These are phyloP conservation scores for Anoplophora glabripennis DNA, from an alignment of 1,140 invertebrate genomes.

Conservation along the genomic window DNA sequence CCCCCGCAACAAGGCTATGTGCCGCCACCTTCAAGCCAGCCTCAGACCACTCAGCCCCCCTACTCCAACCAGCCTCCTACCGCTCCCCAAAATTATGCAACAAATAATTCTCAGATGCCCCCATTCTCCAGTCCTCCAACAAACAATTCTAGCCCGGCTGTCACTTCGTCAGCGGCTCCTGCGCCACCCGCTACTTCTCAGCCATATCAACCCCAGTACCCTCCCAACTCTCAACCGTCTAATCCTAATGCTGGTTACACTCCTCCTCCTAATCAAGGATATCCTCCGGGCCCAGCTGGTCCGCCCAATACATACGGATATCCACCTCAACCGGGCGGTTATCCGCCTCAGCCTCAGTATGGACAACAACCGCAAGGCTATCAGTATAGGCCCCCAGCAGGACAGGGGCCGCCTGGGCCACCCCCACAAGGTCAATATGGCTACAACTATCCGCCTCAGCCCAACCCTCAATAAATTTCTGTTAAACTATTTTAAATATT, in stretches of 20 bases:
- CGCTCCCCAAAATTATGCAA: constrained; percentile 44
- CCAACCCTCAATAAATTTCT: constrained; percentile 40
- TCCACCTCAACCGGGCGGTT: constrained; percentile 44
- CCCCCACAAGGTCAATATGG: constrained; percentile 46
- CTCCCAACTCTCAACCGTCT: constrained; percentile 44
- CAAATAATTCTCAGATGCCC: constrained; percentile 44
- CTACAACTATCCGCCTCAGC: constrained; percentile 46
- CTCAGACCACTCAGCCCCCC: constrained; percentile 44
- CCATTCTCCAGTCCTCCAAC: constrained; percentile 42
- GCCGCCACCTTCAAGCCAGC: constrained; percentile 30
- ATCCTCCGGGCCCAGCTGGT: constrained; percentile 36
- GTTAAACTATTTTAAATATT: too few species aligned
- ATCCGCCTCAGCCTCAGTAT: constrained; percentile 47
- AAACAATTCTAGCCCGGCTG: constrained; percentile 38
- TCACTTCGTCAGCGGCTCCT: constrained; percentile 33
- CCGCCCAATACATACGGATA: constrained; percentile 40
- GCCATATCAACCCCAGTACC: constrained; percentile 42
- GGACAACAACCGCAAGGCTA: constrained; percentile 43
- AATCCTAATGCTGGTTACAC: constrained; percentile 44
- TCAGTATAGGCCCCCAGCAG: constrained; percentile 44
- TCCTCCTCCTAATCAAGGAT: constrained; percentile 41
- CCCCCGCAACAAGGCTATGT: constrained; percentile 36
- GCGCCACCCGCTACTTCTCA: constrained; percentile 31
- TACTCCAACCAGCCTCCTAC: constrained; percentile 32
- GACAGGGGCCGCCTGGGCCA: constrained; percentile 42